Conservation (phyloP, 2,113 vertebrate species). For the Junco hyemalis region DNA sequence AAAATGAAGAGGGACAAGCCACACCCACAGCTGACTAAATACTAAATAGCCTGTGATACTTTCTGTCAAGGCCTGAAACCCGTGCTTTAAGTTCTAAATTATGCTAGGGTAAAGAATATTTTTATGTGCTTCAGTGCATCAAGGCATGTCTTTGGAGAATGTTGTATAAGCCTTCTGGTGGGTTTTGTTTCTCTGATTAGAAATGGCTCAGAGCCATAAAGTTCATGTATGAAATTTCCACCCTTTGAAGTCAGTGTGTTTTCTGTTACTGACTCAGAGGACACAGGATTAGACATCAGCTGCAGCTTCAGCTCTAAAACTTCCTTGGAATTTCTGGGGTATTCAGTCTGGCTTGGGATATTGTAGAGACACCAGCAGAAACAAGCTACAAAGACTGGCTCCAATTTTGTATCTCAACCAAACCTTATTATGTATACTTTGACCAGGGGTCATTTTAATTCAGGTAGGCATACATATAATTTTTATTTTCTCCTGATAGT, state of each 20-base stretch:
- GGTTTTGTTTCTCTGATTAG: conserved; percentile 34
- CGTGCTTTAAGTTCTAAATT: neutral
- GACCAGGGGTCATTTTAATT: neutral
- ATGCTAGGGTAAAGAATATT: neutral
- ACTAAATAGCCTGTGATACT: neutral
- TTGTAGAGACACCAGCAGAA: neutral
- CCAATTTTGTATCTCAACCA: neutral
- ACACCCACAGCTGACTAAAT: neutral
- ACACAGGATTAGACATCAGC: conserved; percentile 20
- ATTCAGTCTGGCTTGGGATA: neutral
- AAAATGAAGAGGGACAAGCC: neutral
- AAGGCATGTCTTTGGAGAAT: conserved; percentile 5
- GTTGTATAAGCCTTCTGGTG: neutral
- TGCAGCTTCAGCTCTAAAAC: neutral
- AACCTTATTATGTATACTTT: neutral
- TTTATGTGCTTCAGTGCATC: neutral
- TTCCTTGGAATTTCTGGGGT: neutral
- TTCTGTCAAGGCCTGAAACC: neutral
- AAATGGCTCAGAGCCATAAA: conserved; percentile 12
- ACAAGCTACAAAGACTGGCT: neutral
- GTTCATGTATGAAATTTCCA: conserved; percentile 33
- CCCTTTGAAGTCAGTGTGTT: conserved; percentile 8
- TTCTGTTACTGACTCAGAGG: conserved; percentile 19
- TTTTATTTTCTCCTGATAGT: neutral
- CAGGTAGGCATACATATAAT: neutral